These are phyloP conservation scores for Stomatorhinus ivindoensis DNA, from an alignment of 2,113 vertebrate species.

Conservation along the genomic window DNA sequence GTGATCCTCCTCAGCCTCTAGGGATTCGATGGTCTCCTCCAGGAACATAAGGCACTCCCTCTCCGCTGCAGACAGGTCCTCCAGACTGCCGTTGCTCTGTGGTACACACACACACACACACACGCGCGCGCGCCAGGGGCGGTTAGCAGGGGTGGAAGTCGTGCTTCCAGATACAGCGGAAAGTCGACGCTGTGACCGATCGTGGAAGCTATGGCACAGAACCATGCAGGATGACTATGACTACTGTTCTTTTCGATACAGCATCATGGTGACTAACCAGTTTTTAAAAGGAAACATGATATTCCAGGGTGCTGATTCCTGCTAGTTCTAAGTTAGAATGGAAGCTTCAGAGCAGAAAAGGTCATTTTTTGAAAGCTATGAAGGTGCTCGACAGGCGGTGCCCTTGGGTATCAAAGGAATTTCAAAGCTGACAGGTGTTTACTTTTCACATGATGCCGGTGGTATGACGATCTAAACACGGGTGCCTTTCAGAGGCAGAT, in stretches of 20 bases:
- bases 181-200: neutral
- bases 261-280: neutral
- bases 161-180: neutral
- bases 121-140: neutral
- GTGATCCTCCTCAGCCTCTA: constrained; percentile 80
- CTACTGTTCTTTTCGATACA: neutral
- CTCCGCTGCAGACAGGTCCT: constrained; percentile 80
- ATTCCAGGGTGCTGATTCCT: neutral
- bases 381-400: neutral
- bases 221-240: neutral
- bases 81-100: constrained; percentile 78
- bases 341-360: neutral
- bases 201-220: neutral
- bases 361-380: neutral
- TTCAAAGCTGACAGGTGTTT: constrained; percentile 20
- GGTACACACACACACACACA: constrained; percentile 15
- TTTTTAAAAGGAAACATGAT: neutral
- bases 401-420: neutral
- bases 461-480: constrained; percentile 21
- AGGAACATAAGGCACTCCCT: constrained; percentile 82
- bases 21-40: constrained; percentile 81
- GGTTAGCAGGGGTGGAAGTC: neutral
- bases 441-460: constrained; percentile 24
- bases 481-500: neutral
- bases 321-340: neutral